phyloP scores from a whole-genome alignment of 2,797 vertebrate genomes.

The Fratercula arctica region DNA sequence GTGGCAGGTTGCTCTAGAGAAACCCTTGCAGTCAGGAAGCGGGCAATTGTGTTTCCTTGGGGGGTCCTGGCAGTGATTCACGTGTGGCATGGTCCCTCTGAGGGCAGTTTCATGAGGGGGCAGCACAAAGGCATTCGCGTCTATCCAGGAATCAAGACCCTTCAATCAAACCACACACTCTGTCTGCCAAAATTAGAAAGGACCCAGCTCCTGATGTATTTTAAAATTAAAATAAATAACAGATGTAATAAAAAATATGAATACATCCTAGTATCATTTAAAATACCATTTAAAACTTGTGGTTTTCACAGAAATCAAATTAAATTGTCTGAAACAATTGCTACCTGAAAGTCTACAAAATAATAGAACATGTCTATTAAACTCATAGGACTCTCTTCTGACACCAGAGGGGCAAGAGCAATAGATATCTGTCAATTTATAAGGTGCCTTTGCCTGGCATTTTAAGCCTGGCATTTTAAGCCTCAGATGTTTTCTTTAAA shows the following conservation, averaged over 20 bases:
- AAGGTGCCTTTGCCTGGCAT: slow-evolving; percentile 8
- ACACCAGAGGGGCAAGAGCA: not conserved
- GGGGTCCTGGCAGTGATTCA: not conserved
- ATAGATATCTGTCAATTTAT: not conserved
- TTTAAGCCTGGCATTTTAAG: slow-evolving; percentile 57
- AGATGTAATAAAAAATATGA: not conserved
- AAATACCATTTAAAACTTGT: not conserved
- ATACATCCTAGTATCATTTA: not conserved
- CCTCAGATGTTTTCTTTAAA: slow-evolving; percentile 73
- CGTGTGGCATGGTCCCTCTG: rapidly evolving
- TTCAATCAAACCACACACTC: not conserved
- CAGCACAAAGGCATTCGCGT: rapidly evolving
- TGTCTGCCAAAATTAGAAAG: not conserved
- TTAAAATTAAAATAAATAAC: not conserved
- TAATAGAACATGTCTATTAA: not conserved
- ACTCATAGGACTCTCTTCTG: not conserved
- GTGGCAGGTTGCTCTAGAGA: not conserved
- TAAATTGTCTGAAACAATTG: not conserved
- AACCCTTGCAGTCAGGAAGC: not conserved
- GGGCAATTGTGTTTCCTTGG: not conserved
- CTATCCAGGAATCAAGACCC: not conserved
- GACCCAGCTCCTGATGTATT: not conserved
- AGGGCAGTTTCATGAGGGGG: rapidly evolving
- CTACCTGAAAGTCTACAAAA: not conserved
- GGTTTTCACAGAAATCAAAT: slow-evolving; percentile 27